These are phyloP conservation scores for Halcyon badia DNA, from an alignment of 2,797 vertebrate genomes.

Conservation along the genomic window DNA sequence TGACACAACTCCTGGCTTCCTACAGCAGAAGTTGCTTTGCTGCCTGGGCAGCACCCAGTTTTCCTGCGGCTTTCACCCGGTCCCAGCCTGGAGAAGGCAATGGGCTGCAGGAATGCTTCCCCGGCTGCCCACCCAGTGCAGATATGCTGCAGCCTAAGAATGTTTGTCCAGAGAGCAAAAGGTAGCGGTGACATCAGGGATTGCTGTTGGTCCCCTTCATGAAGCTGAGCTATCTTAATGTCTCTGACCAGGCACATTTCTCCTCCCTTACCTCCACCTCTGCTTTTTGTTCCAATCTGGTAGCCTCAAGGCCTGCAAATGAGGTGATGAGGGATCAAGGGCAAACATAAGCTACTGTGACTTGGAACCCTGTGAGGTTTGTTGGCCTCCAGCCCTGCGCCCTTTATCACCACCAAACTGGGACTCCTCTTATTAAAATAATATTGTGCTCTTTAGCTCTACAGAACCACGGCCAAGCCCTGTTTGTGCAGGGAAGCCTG, in stretches of 20 bases:
- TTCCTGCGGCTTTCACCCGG: background rate
- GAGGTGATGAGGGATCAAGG: fast-evolving
- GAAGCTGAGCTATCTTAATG: background rate
- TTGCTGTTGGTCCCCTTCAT: background rate
- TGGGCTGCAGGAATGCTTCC: background rate
- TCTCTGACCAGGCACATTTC: background rate
- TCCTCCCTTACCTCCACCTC: background rate
- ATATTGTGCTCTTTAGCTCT: background rate
- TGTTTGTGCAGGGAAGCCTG: background rate
- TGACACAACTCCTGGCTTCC: background rate
- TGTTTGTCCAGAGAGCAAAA: background rate
- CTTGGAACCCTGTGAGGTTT: background rate
- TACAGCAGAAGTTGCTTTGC: background rate
- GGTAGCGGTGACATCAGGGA: background rate
- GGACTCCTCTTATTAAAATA: background rate
- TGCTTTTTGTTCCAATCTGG: background rate
- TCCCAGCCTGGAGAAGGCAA: background rate
- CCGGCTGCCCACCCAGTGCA: background rate
- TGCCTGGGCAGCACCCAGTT: background rate
- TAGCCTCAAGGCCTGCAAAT: background rate
- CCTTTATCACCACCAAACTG: background rate
- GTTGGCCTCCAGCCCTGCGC: background rate
- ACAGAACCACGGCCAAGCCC: background rate
- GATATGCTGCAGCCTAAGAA: background rate
- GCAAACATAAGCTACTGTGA: background rate